Percentiles rank a stretch among this genome's conserved stretches.
These are phyloP conservation scores for Plestiodon gilberti DNA, from an alignment of 2,113 vertebrate species.

Conservation along the genomic window DNA sequence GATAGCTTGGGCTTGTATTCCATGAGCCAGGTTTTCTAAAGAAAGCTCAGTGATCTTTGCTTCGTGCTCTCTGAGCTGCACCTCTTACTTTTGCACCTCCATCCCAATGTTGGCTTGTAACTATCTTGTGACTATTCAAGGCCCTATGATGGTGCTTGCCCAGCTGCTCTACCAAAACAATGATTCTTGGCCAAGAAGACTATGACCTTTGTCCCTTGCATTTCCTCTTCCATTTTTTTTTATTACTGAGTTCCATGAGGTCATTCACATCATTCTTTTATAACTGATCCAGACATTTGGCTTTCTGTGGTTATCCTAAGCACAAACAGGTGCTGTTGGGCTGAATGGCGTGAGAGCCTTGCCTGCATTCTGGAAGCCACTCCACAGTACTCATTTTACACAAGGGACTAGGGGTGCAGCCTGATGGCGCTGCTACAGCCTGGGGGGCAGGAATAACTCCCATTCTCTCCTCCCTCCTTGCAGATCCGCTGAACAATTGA, in stretches of 20 bases:
- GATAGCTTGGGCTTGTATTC: neutral
- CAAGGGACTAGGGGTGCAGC: neutral
- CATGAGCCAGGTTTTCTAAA: neutral
- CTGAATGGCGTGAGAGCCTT: neutral
- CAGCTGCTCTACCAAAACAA: neutral
- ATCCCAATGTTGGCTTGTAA: neutral
- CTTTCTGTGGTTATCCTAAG: neutral
- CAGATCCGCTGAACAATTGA: slow-evolving; percentile 20
- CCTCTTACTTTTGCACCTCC: neutral
- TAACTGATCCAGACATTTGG: neutral
- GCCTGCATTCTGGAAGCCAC: neutral
- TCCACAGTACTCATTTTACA: neutral
- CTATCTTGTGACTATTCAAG: neutral
- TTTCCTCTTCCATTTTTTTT: slow-evolving; percentile 6
- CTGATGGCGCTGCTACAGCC: neutral
- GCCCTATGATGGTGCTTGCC: neutral
- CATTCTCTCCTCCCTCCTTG: neutral
- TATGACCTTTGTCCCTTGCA: neutral
- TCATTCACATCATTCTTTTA: neutral
- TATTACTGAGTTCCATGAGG: neutral
- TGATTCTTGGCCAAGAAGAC: neutral
- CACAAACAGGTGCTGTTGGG: neutral
- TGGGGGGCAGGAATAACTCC: neutral
- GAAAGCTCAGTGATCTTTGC: neutral
- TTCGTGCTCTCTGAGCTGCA: neutral